Evolutionary conservation across 1,140 invertebrate species (phyloP), one percentile per base, ranked within the genome.

Genomic region (Pseudoatta argentina): DNA sequence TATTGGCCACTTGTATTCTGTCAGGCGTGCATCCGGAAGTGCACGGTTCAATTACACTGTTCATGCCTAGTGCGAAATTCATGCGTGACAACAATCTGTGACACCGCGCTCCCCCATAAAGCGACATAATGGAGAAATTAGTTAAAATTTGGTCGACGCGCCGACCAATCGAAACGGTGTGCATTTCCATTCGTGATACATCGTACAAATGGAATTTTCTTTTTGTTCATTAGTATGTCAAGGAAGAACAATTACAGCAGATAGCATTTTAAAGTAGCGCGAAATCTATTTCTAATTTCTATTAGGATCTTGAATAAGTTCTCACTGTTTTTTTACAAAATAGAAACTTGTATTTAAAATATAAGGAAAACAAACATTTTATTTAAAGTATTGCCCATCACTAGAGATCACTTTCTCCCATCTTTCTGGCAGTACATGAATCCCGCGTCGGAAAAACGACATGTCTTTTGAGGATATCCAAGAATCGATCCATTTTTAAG

Each of bases 41-140:
- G 63, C 64, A 79, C 24, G 77, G 48, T 69, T 63, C 76, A 79
- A 69, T 69, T 79, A 79, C 64, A 79, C 24, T 39, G 63, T 69
- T 53, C 77, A 48, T 69, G 21, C 73, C 39, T 39, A 7, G 21
- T 18, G 34, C 8, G 77, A 69, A 53, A 79, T 79, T 79, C 64
- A 69, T 69, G 64, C 63, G 18, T 30, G 64, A 69, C 77, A 66
- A 66, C 63, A 8, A 30, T 69, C 30, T 39, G 64, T 53, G 24
- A 30, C 63, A 34, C 30, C 77, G 44, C n/a, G n/a, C 14, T 16
- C 3, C 24, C 30, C 44, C n/a, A 44, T 69, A 79, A 79, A 79
- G 30, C 48, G 27, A 79, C 14, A 34, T 79, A 79, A 69, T 79
- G 48, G 64, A 79, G 64, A 55, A 69, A 79, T 69, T 69, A 39